A percentile compares a stretch with the other conserved stretches of the same genome.
These are phyloP conservation scores for Leptothorax acervorum DNA, from an alignment of 2,888 invertebrate genomes.

Conservation along the genomic window DNA sequence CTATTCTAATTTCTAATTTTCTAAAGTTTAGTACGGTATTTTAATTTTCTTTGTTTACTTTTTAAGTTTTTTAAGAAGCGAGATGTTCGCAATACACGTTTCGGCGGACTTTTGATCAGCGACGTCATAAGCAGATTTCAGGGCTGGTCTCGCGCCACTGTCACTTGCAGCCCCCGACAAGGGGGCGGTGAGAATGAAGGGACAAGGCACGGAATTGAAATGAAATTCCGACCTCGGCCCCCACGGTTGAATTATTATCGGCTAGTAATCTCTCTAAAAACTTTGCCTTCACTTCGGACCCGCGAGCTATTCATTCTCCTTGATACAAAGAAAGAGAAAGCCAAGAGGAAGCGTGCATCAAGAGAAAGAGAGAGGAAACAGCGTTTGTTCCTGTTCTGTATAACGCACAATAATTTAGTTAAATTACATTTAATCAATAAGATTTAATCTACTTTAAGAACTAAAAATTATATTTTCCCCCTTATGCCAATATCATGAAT, in stretches of 20 bases:
- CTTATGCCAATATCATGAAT: too few relatives aligned
- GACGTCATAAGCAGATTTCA: slow-evolving; percentile 24
- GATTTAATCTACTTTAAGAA: background rate
- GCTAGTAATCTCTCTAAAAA: slow-evolving; percentile 78
- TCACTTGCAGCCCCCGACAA: slow-evolving; percentile 76
- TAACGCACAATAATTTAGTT: background rate
- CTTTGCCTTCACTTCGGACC: slow-evolving; percentile 69
- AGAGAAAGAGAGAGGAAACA: background rate
- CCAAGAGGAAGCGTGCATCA: background rate
- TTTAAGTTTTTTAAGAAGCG: background rate
- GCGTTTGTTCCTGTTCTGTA: background rate
- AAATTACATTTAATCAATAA: background rate
- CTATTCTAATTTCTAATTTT: background rate
- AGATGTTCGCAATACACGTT: background rate
- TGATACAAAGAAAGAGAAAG: background rate
- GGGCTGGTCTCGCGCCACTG: slow-evolving; percentile 73
- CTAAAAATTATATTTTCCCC: background rate
- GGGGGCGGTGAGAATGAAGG: slow-evolving; percentile 43
- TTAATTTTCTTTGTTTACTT: background rate
- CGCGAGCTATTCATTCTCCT: slow-evolving; percentile 56
- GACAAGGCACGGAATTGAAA: slow-evolving; percentile 73
- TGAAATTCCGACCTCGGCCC: slow-evolving; percentile 77
- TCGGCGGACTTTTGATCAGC: slow-evolving; percentile 10
- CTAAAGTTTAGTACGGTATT: background rate
- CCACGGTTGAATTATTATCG: slow-evolving; percentile 80